Evolutionary conservation across 2,888 invertebrate genomes (phyloP), one percentile per base, ranked within the genome.

Genomic region (Amaurobius ferox): DNA sequence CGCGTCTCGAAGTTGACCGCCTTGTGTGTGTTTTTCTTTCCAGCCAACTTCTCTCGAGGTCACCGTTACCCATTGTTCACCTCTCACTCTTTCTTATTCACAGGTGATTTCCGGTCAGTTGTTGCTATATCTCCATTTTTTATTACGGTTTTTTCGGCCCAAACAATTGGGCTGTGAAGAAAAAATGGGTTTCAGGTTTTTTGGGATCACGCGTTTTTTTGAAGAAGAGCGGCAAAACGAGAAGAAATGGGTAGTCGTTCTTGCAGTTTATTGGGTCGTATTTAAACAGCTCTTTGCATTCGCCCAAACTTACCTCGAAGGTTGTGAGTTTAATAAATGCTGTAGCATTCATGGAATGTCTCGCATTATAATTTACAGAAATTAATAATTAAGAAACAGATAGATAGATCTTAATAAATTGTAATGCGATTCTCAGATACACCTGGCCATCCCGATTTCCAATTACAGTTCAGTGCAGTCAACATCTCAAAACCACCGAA

Each of bases 11-110:
- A 68, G 28, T 61, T 44, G 29, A 62, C 39, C 78, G 78, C 29
- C 55, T 32, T 26, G 68, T 5, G 55, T 23, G 6, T 16, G 44
- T 16, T 44, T 44, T 44, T 44, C 16, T 44, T 44, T 11, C 44
- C 13, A 16, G 7, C 13, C 5, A 16, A 23, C 23, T 55, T 29
- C 48, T 23, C 61, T 40, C 28, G 70, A 78, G 78, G 78, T 78
- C 78, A 62, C 29, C 39, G 40, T 40, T 55, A 40, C 19, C 78
- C 40, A 71, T 78, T 78, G 78, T 78, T 78, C 61, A n/a, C 32
- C 44, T 76, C 44, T 70, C 26, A 26, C 23, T 76, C 30, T 44
- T 29, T 48, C 61, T 40, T 13, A 23, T 32, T 32, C 3, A 13
- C 5, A 35, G 61, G 30, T 35, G 61, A 62, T 35, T 35, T 72